These are phyloP conservation scores for Hydra vulgaris DNA, from an alignment of 30 jellyfish, hydroid and myxozoan genomes.

Conservation along the genomic window DNA sequence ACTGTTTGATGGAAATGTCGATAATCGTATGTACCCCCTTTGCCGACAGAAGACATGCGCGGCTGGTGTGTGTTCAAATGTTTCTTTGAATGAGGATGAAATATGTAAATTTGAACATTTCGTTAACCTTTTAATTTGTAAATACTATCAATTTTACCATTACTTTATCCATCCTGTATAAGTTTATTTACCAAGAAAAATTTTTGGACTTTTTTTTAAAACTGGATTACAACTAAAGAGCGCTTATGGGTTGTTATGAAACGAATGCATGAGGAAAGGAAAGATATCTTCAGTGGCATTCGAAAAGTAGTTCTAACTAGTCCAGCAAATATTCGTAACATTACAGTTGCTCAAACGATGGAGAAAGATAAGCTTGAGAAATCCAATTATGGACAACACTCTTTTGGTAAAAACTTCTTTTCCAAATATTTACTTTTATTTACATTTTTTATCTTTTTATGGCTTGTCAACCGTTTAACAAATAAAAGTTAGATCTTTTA, in stretches of 20 bases:
- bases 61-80: conserved; percentile 56
- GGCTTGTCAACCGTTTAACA: neutral
- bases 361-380: conserved; percentile 86
- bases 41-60: conserved; percentile 41
- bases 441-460: neutral
- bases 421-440: no score
- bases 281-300: conserved; percentile 25
- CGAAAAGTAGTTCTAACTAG: conserved; percentile 88
- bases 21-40: conserved; percentile 11
- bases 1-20: neutral
- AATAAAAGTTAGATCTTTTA: no score
- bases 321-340: conserved; percentile 41
- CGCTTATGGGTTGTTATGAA: conserved; percentile 87
- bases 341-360: conserved; percentile 39
- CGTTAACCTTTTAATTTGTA: conserved; percentile 6
- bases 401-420: conserved; percentile 62
- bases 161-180: neutral
- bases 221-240: neutral
- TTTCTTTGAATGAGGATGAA: conserved; percentile 46
- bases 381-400: conserved; percentile 34
- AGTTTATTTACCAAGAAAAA: neutral
- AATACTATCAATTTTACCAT: neutral
- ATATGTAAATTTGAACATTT: conserved; percentile 7
- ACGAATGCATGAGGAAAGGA: conserved; percentile 96
- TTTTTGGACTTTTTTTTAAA: neutral